phyloP scores from a whole-genome alignment of 2,797 vertebrate species.

The Sebastes cheni region DNA sequence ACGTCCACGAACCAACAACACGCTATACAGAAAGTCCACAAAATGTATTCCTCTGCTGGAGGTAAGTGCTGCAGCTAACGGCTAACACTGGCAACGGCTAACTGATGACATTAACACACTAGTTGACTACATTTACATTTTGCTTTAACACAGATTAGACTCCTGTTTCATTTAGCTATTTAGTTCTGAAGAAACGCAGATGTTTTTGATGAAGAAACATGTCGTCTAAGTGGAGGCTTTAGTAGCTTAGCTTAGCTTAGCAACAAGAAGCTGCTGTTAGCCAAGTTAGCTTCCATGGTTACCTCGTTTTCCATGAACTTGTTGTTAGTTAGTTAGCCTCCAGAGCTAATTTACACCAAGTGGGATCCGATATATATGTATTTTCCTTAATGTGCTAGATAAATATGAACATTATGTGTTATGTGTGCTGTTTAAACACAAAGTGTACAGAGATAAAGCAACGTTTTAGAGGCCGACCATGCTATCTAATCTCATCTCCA shows the following conservation, averaged over 20 bases:
- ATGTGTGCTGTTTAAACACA: not conserved
- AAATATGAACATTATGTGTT: not conserved
- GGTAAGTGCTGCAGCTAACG: constrained; percentile 79
- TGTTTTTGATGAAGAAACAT: not conserved
- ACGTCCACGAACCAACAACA: constrained; percentile 64
- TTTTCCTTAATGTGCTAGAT: rapidly evolving
- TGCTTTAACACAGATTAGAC: not conserved
- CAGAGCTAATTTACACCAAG: not conserved
- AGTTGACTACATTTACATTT: not conserved
- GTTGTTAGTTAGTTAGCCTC: constrained; percentile 51
- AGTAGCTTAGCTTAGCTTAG: constrained; percentile 66
- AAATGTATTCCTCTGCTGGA: constrained; percentile 86
- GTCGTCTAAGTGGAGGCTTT: constrained; percentile 39
- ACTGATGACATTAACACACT: constrained; percentile 35
- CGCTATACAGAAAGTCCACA: constrained; percentile 74
- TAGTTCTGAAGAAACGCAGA: not conserved
- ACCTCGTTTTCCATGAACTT: constrained; percentile 58
- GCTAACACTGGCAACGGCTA: constrained; percentile 69
- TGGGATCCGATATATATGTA: rapidly evolving
- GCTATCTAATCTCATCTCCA: too few relatives aligned
- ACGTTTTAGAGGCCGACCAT: too few relatives aligned
- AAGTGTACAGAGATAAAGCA: not conserved
- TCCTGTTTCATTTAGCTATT: not conserved
- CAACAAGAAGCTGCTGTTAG: constrained; percentile 73
- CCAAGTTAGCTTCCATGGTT: constrained; percentile 61